These are phyloP conservation scores for Drosophila phalerata DNA, from an alignment of 2,888 invertebrate genomes.

Conservation along the genomic window DNA sequence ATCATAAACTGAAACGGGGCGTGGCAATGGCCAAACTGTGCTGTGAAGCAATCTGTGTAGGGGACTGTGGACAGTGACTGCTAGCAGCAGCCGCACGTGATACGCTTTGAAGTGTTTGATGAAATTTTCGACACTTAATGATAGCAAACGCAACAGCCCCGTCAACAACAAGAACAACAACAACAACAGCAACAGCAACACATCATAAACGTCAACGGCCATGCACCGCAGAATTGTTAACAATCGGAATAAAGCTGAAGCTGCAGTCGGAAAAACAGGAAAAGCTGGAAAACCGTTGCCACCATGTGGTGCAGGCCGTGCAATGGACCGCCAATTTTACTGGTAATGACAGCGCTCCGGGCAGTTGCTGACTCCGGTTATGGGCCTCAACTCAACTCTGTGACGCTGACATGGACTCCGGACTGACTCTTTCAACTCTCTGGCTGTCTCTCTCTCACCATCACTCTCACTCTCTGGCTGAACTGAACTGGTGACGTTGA, in stretches of 20 bases:
- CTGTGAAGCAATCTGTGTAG: neutral
- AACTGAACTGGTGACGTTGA: conserved; percentile 31
- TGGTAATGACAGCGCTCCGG: conserved; percentile 63
- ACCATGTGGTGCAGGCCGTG: conserved; percentile 36
- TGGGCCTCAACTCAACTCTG: conserved; percentile 24
- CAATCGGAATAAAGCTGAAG: conserved; percentile 66
- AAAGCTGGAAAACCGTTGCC: conserved; percentile 1
- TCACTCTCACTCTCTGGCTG: neutral
- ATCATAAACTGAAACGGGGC: conserved; percentile 77
- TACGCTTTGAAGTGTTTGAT: conserved; percentile 80
- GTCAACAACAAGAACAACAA: conserved; percentile 31
- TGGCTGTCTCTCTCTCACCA: neutral
- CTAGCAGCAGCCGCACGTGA: conserved; percentile 55
- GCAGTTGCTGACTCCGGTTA: conserved; percentile 41
- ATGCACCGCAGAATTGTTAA: conserved; percentile 79
- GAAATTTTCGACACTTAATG: conserved; percentile 83
- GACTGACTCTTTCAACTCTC: neutral
- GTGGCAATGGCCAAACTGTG: conserved; percentile 31
- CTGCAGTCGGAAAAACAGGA: conserved; percentile 17
- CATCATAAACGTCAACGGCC: conserved; percentile 82
- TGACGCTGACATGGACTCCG: conserved; percentile 23
- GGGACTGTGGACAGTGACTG: conserved; percentile 5
- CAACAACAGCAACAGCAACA: conserved; percentile 43
- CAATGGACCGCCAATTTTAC: conserved; percentile 52
- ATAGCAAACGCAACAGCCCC: conserved; percentile 72